Evolutionary conservation across 1,140 invertebrate genomes (phyloP).

Genomic region (Ips typographus): DNA sequence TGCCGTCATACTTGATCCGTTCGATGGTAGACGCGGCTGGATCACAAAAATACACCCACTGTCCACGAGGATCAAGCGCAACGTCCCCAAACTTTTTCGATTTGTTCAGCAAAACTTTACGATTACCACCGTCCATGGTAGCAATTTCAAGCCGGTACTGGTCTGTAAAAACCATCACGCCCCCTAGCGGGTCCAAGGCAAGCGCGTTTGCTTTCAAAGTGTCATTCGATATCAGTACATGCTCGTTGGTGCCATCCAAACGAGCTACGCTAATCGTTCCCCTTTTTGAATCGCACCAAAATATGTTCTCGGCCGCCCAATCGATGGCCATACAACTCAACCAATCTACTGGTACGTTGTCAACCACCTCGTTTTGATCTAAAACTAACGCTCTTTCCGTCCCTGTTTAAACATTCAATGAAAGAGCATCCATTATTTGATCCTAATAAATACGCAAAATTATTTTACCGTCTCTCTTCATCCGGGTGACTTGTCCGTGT

Average conservation of each 20-base stretch:
- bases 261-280: slow-evolving; percentile 83
- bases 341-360: slow-evolving; percentile 63
- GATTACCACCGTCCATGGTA: slow-evolving; percentile 61
- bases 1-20: slow-evolving; percentile 72
- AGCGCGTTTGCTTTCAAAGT: slow-evolving; percentile 67
- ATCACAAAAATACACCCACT: slow-evolving; percentile 87
- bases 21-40: slow-evolving; percentile 82
- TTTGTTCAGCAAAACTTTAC: slow-evolving; percentile 57
- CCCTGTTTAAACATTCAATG: slow-evolving; percentile 6
- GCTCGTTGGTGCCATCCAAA: slow-evolving; percentile 76
- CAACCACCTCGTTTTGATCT: slow-evolving; percentile 46
- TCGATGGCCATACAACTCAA: slow-evolving; percentile 78
- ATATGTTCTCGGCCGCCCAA: slow-evolving; percentile 84
- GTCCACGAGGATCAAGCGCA: slow-evolving; percentile 56
- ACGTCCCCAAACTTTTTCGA: slow-evolving; percentile 60
- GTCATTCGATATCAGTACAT: slow-evolving; percentile 73
- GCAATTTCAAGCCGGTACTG: slow-evolving; percentile 57
- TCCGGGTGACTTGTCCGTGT: slow-evolving; percentile 70
- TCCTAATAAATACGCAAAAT: not conserved
- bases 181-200: slow-evolving; percentile 64
- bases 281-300: slow-evolving; percentile 87
- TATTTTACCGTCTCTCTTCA: slow-evolving; percentile 75
- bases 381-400: slow-evolving; percentile 52
- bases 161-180: slow-evolving; percentile 67
- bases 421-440: too few relatives aligned